Conservation (phyloP, 2,797 vertebrate species). For the Merluccius polli region DNA sequence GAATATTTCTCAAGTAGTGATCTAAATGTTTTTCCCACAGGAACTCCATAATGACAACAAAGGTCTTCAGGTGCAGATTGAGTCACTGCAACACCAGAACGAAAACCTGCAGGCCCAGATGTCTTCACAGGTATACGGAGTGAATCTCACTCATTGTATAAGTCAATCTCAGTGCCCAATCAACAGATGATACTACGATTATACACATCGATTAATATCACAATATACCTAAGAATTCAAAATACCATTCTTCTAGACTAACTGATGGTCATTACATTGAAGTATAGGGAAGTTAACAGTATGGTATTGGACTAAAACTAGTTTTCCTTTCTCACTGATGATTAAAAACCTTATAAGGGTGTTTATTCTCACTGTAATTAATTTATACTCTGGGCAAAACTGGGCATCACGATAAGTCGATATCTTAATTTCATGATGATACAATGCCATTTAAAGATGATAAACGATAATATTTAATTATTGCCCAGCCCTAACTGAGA, state of each 20-base stretch:
- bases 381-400: background rate
- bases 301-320: background rate
- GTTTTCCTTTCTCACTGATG: background rate
- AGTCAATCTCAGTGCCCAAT: slow-evolving; percentile 10
- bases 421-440: background rate
- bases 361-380: background rate
- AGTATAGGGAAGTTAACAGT: background rate
- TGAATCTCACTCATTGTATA: background rate
- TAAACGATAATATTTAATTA: background rate
- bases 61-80: slow-evolving; percentile 82
- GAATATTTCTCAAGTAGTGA: background rate
- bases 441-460: background rate
- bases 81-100: slow-evolving; percentile 84
- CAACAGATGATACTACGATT: background rate
- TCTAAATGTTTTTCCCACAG: slow-evolving; percentile 60
- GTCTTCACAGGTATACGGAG: slow-evolving; percentile 80
- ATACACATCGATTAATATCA: background rate
- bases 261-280: background rate
- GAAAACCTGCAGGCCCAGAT: slow-evolving; percentile 86
- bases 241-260: background rate
- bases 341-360: background rate
- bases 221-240: background rate
- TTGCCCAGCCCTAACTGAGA: background rate
- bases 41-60: slow-evolving; percentile 93
- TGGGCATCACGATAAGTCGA: background rate